Evolutionary conservation across 2,888 invertebrate species (phyloP), one percentile per base, ranked within the genome.

Genomic region (Salticus scenicus): DNA sequence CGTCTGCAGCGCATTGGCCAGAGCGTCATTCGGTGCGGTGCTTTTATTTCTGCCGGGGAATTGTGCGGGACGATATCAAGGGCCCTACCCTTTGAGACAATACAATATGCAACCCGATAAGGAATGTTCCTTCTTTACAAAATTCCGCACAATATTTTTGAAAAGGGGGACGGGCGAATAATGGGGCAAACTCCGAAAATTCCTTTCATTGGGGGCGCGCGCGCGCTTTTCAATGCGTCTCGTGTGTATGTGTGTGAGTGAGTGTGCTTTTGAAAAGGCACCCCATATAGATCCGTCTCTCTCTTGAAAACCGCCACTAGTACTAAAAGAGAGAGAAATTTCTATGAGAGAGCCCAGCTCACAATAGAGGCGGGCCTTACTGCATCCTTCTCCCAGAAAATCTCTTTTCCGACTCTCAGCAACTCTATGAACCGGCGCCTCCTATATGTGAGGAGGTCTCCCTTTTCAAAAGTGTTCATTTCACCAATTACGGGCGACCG

Each of bases 31-130:
- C 66, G 72, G 24, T 37, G 31, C 70, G 81, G 33, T 57, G 82
- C 82, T 82, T 83, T 83, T 83, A 83, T 83, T 83, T 86, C 77
- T 73, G 69, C 28, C 66, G 42, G 30, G 67, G 51, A 72, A 67
- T 64, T 72, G 80, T 70, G 74, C 66, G 31, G 69, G 37, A 47
- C 41, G 71, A 70, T 77, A 79, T 64, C 75, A 70, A 70, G 78
- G 41, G 75, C 67, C 71, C 37, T 66, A 74, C 73, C 82, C 81
- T 76, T 77, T 81, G 82, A 87, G 87, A 87, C 87, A 87, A 87
- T 87, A 78, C 82, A 87, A 87, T 82, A 82, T 81, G 86, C 81
- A 81, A 87, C 80, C 72, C 80, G 86, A 86, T 86, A 86, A 86
- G 86, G 80, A 80, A 80, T 80, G 86, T 80, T 75, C 76, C 80